Percentiles rank a stretch among this genome's conserved stretches.
Conservation (phyloP, 2,113 vertebrate species). For the Crotophaga sulcirostris region DNA sequence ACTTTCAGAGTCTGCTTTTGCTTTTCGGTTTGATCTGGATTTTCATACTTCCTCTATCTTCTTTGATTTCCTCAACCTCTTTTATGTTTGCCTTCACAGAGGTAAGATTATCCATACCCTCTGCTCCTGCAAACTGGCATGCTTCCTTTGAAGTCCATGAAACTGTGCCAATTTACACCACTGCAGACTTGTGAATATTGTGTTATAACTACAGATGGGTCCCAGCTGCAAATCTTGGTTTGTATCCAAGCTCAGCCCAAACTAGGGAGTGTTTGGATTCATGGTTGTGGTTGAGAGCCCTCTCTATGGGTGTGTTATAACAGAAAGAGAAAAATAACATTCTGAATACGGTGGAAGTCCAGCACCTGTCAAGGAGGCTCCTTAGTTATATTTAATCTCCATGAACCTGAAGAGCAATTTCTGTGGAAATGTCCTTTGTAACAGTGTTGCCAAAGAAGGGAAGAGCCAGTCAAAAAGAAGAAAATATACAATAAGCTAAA, state of each 20-base stretch:
- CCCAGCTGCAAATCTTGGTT: constrained; percentile 41
- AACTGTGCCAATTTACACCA: constrained; percentile 35
- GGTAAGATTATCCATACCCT: background rate
- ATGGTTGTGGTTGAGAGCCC: background rate
- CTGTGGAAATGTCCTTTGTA: background rate
- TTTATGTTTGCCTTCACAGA: constrained; percentile 13
- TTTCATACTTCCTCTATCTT: constrained; percentile 11
- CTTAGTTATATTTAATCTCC: background rate
- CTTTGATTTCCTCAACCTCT: background rate
- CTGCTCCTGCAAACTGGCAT: background rate
- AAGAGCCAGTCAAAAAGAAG: background rate
- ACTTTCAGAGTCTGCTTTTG: background rate
- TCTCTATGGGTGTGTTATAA: background rate
- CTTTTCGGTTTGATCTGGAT: background rate
- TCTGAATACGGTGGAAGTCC: background rate
- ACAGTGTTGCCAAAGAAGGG: background rate
- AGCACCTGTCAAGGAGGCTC: background rate
- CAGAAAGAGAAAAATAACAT: background rate
- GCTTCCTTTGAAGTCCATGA: background rate
- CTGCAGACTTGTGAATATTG: background rate
- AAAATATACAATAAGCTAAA: background rate
- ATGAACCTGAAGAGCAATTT: background rate
- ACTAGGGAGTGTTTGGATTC: constrained; percentile 7
- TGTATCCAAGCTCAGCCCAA: constrained; percentile 37
- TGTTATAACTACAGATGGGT: constrained; percentile 43